Evolutionary conservation across 2,888 invertebrate genomes (phyloP).

Genomic region (Dione vanillae): DNA sequence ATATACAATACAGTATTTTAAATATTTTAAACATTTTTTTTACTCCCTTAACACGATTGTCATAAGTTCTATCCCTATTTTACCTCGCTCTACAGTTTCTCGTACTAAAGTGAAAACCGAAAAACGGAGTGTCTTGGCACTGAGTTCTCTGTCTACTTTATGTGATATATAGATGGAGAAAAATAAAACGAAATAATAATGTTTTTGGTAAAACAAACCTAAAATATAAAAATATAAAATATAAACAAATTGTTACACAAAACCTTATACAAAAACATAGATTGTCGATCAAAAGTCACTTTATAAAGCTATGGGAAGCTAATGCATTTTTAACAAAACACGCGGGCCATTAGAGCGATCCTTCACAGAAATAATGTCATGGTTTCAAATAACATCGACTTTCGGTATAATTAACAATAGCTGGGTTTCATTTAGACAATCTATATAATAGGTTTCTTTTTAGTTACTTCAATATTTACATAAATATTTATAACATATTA

Average conservation of each 20-base stretch:
- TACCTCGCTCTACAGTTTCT: no score
- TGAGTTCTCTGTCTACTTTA: not conserved
- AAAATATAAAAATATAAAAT: no score
- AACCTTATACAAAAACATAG: not conserved
- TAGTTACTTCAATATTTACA: no score
- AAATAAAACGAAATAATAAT: not conserved
- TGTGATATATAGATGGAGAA: not conserved
- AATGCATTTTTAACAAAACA: constrained; percentile 15
- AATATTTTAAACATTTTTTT: no score
- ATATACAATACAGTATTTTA: no score
- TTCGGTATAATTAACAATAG: not conserved
- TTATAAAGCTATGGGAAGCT: not conserved
- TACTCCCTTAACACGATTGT: no score
- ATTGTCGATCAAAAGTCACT: not conserved
- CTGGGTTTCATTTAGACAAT: not conserved
- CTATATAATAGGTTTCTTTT: not conserved
- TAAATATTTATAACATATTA: no score
- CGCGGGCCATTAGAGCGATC: constrained; percentile 2
- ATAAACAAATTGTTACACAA: not conserved
- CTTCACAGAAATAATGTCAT: constrained; percentile 12
- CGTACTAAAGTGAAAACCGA: not conserved
- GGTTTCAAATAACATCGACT: not conserved
- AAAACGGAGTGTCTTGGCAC: not conserved
- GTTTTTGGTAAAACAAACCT: no score
- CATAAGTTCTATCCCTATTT: no score